Evolutionary conservation across 2,113 vertebrate species (phyloP).

Genomic region (Ageneiosus marmoratus): DNA sequence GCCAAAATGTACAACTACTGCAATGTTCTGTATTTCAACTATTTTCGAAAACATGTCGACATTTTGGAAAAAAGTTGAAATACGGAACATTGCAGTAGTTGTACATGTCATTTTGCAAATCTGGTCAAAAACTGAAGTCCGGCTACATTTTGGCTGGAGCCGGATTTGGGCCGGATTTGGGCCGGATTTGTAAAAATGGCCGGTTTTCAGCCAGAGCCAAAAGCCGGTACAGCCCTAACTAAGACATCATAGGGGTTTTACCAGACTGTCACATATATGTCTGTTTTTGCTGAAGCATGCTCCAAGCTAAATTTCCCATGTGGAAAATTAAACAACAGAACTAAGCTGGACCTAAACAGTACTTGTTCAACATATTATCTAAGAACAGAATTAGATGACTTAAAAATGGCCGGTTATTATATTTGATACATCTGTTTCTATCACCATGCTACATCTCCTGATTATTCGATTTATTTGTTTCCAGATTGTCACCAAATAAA

Average conservation of each 20-base stretch:
- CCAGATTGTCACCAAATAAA: not conserved
- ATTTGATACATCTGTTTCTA: not conserved
- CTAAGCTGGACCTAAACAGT: not conserved
- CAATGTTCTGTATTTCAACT: no score
- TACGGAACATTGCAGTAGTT: no score
- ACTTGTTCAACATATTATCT: not conserved
- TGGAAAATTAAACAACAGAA: not conserved
- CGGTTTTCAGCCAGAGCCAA: no score
- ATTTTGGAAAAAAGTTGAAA: no score
- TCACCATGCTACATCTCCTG: not conserved
- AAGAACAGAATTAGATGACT: not conserved
- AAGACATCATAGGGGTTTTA: not conserved
- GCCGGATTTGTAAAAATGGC: no score
- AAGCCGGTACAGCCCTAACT: no score
- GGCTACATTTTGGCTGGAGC: no score
- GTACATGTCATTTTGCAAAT: no score
- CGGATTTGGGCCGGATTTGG: no score
- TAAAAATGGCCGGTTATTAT: not conserved
- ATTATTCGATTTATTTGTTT: not conserved
- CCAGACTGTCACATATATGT: not conserved
- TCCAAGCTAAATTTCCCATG: not conserved
- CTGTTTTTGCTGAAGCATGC: not conserved
- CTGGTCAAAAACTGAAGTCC: no score
- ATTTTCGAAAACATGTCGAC: no score
- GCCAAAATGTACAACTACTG: no score